Conservation (phyloP, 2,113 vertebrate species). For the Lanius ludovicianus region DNA sequence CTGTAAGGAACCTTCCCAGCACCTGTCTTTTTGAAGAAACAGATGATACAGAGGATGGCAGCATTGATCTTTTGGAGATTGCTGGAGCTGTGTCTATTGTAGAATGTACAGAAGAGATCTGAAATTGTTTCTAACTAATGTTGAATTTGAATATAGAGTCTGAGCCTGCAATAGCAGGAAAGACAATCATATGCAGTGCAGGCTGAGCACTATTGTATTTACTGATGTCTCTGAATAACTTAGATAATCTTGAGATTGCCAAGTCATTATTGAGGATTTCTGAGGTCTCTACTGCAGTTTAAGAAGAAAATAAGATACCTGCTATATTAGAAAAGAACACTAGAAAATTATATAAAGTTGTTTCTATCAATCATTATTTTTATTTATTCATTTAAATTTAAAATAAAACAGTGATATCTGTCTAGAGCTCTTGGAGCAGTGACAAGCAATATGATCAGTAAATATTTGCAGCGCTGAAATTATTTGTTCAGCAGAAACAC, state of each 20-base stretch:
- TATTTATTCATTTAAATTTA: neutral
- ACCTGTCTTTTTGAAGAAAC: neutral
- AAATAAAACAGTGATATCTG: neutral
- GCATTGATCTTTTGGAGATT: neutral
- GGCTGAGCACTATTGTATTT: neutral
- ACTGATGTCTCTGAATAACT: neutral
- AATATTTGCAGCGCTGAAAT: neutral
- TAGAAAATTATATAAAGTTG: neutral
- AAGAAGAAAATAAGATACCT: neutral
- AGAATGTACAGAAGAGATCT: neutral
- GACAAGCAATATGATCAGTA: neutral
- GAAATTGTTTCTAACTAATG: neutral
- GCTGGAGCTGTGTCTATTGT: neutral
- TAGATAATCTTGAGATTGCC: neutral
- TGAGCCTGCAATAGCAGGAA: neutral
- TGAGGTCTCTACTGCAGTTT: neutral
- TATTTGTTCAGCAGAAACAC: neutral
- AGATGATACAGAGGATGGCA: neutral
- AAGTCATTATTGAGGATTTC: neutral
- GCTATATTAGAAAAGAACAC: neutral
- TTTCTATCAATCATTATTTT: neutral
- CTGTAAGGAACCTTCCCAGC: neutral
- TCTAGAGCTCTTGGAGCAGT: neutral
- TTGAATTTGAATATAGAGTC: neutral
- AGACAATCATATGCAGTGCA: neutral